Conservation (phyloP, 2,113 vertebrate genomes). For the Acrocephalus kingi region DNA sequence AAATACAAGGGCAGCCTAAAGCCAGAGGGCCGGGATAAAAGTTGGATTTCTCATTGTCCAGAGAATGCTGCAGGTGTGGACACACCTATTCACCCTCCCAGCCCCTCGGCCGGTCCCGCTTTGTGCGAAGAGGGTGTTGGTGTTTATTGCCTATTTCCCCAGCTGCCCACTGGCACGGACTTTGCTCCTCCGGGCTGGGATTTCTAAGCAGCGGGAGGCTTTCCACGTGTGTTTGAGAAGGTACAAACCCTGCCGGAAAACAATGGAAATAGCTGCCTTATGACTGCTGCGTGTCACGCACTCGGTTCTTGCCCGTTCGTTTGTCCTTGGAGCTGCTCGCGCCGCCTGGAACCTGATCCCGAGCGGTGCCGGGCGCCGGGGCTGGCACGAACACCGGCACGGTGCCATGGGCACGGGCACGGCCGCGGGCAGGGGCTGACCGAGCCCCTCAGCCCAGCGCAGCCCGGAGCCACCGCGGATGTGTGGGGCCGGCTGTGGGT, state of each 20-base stretch:
- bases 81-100: background rate
- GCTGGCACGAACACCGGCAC: background rate
- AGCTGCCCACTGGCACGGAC: constrained; percentile 9
- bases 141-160: background rate
- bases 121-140: background rate
- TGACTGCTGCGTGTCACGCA: constrained; percentile 50
- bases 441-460: background rate
- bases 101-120: background rate
- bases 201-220: constrained; percentile 38
- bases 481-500: rapidly evolving
- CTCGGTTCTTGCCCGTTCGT: background rate
- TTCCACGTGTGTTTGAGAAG: constrained; percentile 45
- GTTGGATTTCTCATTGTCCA: background rate
- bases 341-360: background rate
- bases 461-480: background rate
- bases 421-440: background rate
- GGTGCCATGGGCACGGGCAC: rapidly evolving
- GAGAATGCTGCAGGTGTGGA: background rate
- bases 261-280: constrained; percentile 57
- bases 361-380: rapidly evolving
- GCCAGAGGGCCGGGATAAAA: background rate
- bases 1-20: background rate
- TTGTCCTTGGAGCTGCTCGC: constrained; percentile 20
- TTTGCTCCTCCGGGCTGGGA: constrained; percentile 29
- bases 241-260: constrained; percentile 60